phyloP scores from a whole-genome alignment of 2,113 vertebrate species.

The Brevimyrus niger region DNA sequence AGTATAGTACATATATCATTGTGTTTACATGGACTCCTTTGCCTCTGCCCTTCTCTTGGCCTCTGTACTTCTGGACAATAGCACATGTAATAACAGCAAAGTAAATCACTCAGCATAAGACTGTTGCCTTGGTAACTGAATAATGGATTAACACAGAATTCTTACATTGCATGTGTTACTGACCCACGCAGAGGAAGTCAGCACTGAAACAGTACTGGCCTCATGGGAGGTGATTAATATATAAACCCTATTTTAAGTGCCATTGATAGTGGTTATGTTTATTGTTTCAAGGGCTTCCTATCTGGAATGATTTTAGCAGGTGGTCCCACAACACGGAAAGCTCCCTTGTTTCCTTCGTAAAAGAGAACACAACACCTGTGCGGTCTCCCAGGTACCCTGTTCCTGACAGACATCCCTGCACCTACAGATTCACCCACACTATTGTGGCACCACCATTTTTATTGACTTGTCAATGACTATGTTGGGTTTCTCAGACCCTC shows the following conservation, averaged over 20 bases:
- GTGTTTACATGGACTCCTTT: neutral
- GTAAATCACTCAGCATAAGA: neutral
- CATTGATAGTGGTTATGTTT: neutral
- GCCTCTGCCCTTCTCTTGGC: no score
- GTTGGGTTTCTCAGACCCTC: neutral
- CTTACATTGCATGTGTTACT: neutral
- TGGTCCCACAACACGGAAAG: neutral
- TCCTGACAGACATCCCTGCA: neutral
- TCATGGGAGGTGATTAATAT: neutral
- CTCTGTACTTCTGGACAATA: neutral
- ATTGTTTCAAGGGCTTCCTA: neutral
- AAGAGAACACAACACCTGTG: neutral
- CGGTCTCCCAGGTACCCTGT: neutral
- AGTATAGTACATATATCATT: neutral
- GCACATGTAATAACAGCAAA: neutral
- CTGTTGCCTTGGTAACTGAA: neutral
- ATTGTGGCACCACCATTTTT: neutral
- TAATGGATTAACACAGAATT: neutral
- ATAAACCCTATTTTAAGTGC: conserved; percentile 5
- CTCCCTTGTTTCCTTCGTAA: neutral
- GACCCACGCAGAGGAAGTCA: neutral
- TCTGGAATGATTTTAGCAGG: conserved; percentile 5
- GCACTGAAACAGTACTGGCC: neutral
- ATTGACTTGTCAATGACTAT: neutral
- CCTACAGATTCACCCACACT: neutral